Conservation (phyloP, 1,140 invertebrate genomes). For the Lysiphlebus fabarum region DNA sequence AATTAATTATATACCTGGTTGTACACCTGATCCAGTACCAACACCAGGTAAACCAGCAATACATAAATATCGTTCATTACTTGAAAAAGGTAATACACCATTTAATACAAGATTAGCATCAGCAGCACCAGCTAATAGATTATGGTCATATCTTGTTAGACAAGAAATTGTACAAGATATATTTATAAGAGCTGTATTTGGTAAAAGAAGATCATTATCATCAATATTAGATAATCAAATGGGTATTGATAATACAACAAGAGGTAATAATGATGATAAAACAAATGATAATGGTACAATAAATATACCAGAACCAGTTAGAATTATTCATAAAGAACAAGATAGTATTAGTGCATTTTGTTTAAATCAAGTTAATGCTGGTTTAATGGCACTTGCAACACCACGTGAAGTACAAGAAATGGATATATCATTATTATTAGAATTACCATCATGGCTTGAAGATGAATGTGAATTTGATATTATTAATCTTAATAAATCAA, state of each 20-base stretch:
- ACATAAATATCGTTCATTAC: constrained; percentile 87
- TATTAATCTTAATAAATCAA: constrained; percentile 78
- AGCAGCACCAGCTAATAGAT: constrained; percentile 75
- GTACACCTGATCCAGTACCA: constrained; percentile 53
- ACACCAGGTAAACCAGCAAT: constrained; percentile 80
- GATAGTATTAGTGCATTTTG: constrained; percentile 98
- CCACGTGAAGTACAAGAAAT: constrained; percentile 96
- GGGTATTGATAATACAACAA: constrained; percentile 39
- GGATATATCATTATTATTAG: constrained; percentile 85
- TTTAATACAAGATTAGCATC: constrained; percentile 77
- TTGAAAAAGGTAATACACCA: constrained; percentile 93
- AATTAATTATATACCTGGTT: constrained; percentile 79
- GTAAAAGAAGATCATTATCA: constrained; percentile 61
- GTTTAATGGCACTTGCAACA: constrained; percentile 85
- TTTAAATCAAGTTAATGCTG: constrained; percentile 82
- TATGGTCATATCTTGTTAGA: constrained; percentile 92
- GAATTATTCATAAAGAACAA: constrained; percentile 98
- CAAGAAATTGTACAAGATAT: constrained; percentile 92
- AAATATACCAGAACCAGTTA: constrained; percentile 73
- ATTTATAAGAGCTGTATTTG: constrained; percentile 94
- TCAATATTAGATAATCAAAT: constrained; percentile 51
- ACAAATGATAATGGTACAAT: constrained; percentile 54
- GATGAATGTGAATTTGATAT: constrained; percentile 96
- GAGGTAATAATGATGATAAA: constrained; percentile 45
- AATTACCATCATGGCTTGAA: constrained; percentile 86